Evolutionary conservation across 2,797 vertebrate species (phyloP), one percentile per base, ranked within the genome.

Genomic region (Tympanoctomys barrerae): DNA sequence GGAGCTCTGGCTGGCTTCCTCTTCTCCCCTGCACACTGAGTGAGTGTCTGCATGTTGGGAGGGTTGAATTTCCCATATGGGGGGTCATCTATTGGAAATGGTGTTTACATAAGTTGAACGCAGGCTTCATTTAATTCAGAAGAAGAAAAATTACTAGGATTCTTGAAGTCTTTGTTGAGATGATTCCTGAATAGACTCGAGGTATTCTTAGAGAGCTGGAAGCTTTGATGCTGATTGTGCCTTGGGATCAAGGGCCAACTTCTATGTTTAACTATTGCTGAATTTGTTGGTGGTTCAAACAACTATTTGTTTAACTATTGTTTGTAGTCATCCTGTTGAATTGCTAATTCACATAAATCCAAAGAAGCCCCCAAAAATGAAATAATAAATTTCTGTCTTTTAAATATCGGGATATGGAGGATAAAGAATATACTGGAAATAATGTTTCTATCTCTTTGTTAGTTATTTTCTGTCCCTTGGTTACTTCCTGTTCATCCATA

Each of bases 11-110:
- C 97, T 59, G 86, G 83, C 87, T 87, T 79, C 57, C 81, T 96
- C n/a, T 93, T 96, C 87, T 96, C 87, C 95, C 93, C 90, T 92
- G 70, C 87, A 70, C 54, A 93, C 75, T 0, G 90, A 95, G 91
- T 96, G 94, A 95, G 96, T 95, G 89, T 96, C 87, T 92, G 89
- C 94, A 79, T 91, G 66, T 87, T 91, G 66, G 7, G 68, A 94
- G 97, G 24, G 28, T 9, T 62, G 52, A 26, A 70, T 79, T 94
- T 90, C 81, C 78, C n/a, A 31, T 94, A 46, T 91, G 36, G 36
- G 75, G 82, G 81, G 62, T 79, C 90, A 68, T 79, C 75, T 49
- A 14, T 61, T 83, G 66, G 68, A 87, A 94, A 92, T 79, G 71
- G 66, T 83, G 7, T 78, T 90, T 91, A 62, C 24, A n/a, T 87